These are phyloP conservation scores for Palythoa grandiflora DNA, from an alignment of 92 coral and sea anemone species.

Conservation along the genomic window DNA sequence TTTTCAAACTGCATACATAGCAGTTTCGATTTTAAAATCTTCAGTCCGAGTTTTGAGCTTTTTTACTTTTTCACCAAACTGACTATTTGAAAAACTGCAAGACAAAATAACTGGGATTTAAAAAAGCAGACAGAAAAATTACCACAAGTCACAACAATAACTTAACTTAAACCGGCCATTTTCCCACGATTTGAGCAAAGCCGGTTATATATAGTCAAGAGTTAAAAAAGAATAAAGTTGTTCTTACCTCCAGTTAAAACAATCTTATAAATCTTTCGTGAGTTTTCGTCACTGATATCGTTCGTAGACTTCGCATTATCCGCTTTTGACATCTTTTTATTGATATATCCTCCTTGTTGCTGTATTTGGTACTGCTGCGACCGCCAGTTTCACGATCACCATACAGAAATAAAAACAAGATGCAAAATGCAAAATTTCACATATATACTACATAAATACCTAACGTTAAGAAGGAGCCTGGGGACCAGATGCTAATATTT, in stretches of 20 bases:
- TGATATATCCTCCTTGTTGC: background rate
- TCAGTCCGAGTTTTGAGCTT: no score
- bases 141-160: no score
- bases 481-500: background rate
- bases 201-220: background rate
- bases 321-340: background rate
- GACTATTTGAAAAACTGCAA: no score
- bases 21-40: no score
- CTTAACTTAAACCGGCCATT: background rate
- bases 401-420: background rate
- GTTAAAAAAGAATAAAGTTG: background rate
- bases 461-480: background rate
- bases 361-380: background rate
- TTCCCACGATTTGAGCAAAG: background rate
- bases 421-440: background rate
- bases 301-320: background rate
- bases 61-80: no score
- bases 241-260: slow-evolving; percentile 94
- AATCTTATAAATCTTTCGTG: slow-evolving; percentile 80
- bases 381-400: background rate
- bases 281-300: background rate
- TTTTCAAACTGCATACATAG: no score
- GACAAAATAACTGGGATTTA: no score
- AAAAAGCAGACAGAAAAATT: no score
- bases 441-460: background rate